Percentiles rank a stretch among this genome's conserved stretches.
These are phyloP conservation scores for Drosophila orena DNA, from an alignment of 1,140 invertebrate genomes.

Conservation along the genomic window DNA sequence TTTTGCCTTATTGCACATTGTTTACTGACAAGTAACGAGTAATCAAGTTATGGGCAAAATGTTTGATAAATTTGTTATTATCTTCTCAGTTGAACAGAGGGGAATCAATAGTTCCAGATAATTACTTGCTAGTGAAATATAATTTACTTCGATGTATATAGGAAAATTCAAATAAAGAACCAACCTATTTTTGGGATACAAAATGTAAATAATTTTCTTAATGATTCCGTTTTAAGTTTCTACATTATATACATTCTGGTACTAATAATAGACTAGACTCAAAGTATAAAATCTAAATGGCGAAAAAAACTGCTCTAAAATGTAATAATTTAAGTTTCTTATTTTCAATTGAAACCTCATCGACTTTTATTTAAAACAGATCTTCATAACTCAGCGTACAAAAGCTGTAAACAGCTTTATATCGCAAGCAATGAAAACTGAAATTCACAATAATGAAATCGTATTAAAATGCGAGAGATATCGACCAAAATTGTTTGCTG, in stretches of 20 bases:
- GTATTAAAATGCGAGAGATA: slow-evolving; percentile 37
- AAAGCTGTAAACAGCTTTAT: background rate
- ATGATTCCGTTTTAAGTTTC: too few relatives aligned
- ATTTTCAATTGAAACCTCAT: background rate
- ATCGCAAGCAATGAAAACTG: slow-evolving; percentile 6
- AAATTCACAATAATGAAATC: slow-evolving; percentile 62
- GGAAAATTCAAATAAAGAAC: background rate
- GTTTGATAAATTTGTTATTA: background rate
- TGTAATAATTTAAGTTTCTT: background rate
- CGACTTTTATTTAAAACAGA: slow-evolving; percentile 2
- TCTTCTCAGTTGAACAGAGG: background rate
- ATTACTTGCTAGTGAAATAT: too few relatives aligned
- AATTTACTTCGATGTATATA: too few relatives aligned
- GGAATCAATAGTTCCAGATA: background rate
- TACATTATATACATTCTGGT: too few relatives aligned
- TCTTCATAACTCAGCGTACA: slow-evolving; percentile 24
- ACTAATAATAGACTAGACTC: too few relatives aligned
- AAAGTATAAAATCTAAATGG: too few relatives aligned
- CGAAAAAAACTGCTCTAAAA: background rate
- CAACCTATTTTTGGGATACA: background rate
- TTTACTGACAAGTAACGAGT: slow-evolving; percentile 8
- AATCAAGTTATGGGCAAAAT: slow-evolving; percentile 12
- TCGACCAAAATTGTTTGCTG: slow-evolving; percentile 25
- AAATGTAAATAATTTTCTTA: too few relatives aligned
- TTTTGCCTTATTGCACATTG: slow-evolving; percentile 30